Base-by-base conservation (phyloP, 1,140 invertebrate species). In the Epicauta chinensis region DNA sequence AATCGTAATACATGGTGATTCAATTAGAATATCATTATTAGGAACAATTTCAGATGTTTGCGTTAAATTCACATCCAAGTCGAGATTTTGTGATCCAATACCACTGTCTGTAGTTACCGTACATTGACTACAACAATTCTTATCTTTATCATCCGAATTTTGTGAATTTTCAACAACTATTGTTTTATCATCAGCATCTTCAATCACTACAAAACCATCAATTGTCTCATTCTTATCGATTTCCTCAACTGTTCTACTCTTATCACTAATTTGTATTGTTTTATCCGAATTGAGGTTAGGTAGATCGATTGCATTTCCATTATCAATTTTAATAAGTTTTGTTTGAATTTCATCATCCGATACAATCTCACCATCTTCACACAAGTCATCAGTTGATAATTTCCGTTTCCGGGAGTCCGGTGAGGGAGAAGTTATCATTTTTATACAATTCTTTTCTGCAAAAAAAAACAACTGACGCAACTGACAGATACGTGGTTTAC, bases 1-100 rank as follows among this genome's bases (percentile, higher is more conserved):
- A 9, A 66, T 56, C 12, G 43, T 52, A 16, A 66, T 58, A 36
- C 36, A 51, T 11, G 23, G 23, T 23, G 7, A 23, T 23, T 23
- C 23, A 7, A 23, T 23, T 7, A 23, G 7, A 5, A 7, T 5
- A 0, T 23, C 23, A 3, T 23, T 7, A 23, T 23, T 7, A n/a
- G n/a, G n/a, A n/a, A n/a, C n/a, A n/a, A n/a, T n/a, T n/a, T n/a
- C n/a, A n/a, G n/a, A n/a, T n/a, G 23, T 23, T 23, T 47, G 43
- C 9, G 37, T 31, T 12, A 47, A 23, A 10, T 12, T 37, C 1
- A 10, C 12, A 32, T 41, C 13, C 12, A 13, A 10, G 3, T 23
- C 37, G 4, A 23, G 11, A 11, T 10, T 34, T n/a, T 12, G 10
- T 12, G 10, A 34, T 10, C 32, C 10, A 9, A 11, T 34, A n/a